Percentiles rank a stretch among this genome's conserved stretches.
Evolutionary conservation across 1,140 invertebrate genomes (phyloP).

Genomic region (Cotesia typhae): DNA sequence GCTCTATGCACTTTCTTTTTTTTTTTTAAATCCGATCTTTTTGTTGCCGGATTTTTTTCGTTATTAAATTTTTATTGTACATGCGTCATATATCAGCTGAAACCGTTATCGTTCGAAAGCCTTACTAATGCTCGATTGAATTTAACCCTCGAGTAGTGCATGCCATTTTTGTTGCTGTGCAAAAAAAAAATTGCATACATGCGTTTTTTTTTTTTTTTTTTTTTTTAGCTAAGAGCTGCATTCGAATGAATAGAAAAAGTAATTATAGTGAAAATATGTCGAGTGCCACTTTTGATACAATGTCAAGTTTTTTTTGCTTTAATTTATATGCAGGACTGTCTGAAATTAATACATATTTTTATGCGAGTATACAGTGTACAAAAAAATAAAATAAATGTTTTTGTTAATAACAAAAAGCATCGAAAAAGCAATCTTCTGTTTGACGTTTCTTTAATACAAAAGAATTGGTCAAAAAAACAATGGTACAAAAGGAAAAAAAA

Average conservation of each 20-base stretch:
- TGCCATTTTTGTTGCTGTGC: not conserved
- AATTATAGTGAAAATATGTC: no score
- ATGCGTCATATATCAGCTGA: slow-evolving; percentile 17
- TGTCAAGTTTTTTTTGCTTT: no score
- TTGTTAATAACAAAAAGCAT: slow-evolving; percentile 12
- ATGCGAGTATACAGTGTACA: not conserved
- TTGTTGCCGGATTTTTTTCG: not conserved
- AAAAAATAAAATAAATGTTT: slow-evolving; percentile 25
- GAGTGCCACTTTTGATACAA: no score
- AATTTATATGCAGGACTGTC: no score
- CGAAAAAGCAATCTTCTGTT: slow-evolving; percentile 34
- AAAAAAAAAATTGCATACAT: not conserved
- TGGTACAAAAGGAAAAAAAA: not conserved
- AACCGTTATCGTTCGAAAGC: not conserved
- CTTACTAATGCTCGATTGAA: slow-evolving; percentile 30
- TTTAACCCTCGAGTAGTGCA: slow-evolving; percentile 14
- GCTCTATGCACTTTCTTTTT: slow-evolving; percentile 48
- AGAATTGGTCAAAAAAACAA: slow-evolving; percentile 4
- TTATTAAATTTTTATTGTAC: not conserved
- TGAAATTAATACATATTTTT: not conserved
- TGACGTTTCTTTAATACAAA: slow-evolving; percentile 22
- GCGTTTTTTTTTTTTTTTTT: slow-evolving; percentile 24
- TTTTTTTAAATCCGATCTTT: slow-evolving; percentile 28
- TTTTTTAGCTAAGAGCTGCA: not conserved
- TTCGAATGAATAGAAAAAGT: no score